Conservation (phyloP, 2,797 vertebrate species). For the Siniperca scherzeri region DNA sequence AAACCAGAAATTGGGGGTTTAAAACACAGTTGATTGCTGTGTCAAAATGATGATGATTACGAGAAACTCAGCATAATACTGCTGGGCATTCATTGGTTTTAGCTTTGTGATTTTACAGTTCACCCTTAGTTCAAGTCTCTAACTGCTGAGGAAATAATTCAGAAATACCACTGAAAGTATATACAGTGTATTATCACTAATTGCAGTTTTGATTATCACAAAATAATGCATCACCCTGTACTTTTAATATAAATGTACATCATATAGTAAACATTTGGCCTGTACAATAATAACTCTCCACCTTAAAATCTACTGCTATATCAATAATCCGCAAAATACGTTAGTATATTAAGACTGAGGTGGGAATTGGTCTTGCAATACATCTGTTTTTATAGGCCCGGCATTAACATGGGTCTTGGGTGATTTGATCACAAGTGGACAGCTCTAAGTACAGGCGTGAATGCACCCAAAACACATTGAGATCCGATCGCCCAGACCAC, state of each 20-base stretch:
- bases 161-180: neutral
- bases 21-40: neutral
- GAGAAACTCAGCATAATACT: neutral
- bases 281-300: neutral
- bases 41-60: neutral
- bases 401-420: too few species aligned
- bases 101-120: neutral
- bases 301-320: neutral
- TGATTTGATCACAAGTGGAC: too few species aligned
- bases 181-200: neutral
- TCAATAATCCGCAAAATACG: neutral
- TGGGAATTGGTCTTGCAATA: too few species aligned
- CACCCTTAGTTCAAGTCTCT: neutral
- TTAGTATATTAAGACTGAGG: neutral
- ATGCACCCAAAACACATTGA: too few species aligned
- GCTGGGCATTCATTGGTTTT: neutral
- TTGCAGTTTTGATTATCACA: neutral
- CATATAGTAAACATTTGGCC: neutral
- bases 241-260: conserved; percentile 7
- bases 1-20: neutral
- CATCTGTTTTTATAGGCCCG: too few species aligned
- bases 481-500: too few species aligned
- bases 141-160: neutral
- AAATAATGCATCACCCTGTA: neutral
- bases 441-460: too few species aligned